Evolutionary conservation across 2,113 vertebrate genomes (phyloP).

Genomic region (Ascaphus truei): DNA sequence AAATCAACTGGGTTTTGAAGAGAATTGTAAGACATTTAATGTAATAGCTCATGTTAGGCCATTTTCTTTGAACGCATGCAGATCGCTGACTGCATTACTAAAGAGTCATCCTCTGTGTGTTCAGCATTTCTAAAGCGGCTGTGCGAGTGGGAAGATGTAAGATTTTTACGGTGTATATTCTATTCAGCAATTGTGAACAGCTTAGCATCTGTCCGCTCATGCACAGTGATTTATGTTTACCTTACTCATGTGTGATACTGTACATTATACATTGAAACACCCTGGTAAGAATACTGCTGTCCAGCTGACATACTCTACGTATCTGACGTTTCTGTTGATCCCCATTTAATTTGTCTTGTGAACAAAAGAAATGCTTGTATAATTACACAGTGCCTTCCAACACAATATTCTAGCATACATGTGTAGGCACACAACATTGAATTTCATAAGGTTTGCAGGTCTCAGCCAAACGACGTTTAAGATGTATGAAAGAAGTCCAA

Average conservation of each 20-base stretch:
- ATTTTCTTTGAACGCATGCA: background rate
- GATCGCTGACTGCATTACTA: background rate
- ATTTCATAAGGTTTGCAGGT: no score
- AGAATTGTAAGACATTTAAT: background rate
- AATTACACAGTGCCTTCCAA: no score
- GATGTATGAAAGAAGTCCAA: no score
- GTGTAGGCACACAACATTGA: no score
- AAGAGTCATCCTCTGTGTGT: background rate
- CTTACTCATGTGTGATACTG: background rate
- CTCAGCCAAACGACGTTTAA: no score
- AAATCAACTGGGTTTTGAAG: background rate
- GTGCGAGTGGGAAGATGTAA: background rate
- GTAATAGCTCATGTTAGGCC: background rate
- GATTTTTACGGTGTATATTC: background rate
- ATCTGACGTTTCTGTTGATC: background rate
- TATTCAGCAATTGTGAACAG: background rate
- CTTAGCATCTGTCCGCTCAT: constrained; percentile 10
- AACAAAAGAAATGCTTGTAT: no score
- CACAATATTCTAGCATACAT: no score
- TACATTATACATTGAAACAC: background rate
- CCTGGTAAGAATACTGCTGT: background rate
- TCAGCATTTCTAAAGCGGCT: background rate
- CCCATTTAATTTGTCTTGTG: background rate
- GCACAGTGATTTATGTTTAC: background rate
- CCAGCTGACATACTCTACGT: constrained; percentile 1